Evolutionary conservation across 2,113 vertebrate species (phyloP).

Genomic region (Chlorocebus sabaeus): DNA sequence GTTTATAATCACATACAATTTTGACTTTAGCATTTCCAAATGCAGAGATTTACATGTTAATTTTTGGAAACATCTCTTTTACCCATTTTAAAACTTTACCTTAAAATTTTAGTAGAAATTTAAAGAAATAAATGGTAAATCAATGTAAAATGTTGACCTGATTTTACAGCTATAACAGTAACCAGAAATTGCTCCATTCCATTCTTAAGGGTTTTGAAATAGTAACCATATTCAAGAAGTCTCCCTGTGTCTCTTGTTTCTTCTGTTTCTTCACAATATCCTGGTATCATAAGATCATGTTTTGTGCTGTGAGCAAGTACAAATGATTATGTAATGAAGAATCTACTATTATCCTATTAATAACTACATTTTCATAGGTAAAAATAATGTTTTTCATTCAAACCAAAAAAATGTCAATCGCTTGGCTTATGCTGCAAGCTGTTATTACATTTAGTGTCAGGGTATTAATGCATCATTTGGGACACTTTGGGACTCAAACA

Average conservation of each 20-base stretch:
- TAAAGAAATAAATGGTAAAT: conserved; percentile 5
- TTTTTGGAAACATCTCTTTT: neutral
- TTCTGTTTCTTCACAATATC: neutral
- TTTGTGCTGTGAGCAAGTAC: neutral
- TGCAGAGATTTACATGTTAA: neutral
- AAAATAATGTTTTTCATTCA: conserved; percentile 18
- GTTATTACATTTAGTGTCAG: neutral
- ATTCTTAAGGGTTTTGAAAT: neutral
- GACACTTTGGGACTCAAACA: neutral
- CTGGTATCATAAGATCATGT: neutral
- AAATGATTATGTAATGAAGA: neutral
- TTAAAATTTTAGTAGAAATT: neutral
- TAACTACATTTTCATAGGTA: neutral
- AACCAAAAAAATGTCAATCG: neutral
- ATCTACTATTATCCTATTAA: conserved; percentile 7
- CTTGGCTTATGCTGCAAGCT: neutral
- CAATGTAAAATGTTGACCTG: neutral
- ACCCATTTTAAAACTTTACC: neutral
- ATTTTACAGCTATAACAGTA: neutral
- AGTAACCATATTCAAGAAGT: neutral
- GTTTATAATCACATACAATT: neutral
- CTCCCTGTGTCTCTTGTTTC: neutral
- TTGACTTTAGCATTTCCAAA: neutral
- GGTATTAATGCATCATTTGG: neutral
- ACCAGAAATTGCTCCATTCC: neutral